These are phyloP conservation scores for Agriopis aurantiaria DNA, from an alignment of 2,888 invertebrate genomes.

Conservation along the genomic window DNA sequence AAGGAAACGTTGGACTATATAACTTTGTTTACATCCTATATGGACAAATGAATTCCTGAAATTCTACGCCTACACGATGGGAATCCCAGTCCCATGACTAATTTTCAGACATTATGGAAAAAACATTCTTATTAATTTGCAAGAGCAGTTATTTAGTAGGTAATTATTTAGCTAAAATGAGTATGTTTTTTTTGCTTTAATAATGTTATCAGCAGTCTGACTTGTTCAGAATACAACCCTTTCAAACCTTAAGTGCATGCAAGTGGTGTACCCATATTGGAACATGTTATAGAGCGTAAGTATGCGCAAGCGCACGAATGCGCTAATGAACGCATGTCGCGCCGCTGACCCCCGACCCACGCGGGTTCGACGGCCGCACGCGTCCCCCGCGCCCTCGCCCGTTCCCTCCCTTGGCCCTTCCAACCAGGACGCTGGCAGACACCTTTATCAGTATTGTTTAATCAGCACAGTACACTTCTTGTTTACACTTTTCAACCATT, in stretches of 20 bases:
- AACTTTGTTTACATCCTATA: conserved; percentile 35
- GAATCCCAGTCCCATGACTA: conserved; percentile 5
- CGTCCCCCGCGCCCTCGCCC: conserved; percentile 52
- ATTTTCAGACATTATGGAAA: not conserved
- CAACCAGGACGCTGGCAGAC: conserved; percentile 65
- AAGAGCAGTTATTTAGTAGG: not conserved
- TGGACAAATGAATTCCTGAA: conserved; percentile 38
- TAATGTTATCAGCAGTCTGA: not conserved
- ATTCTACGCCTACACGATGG: conserved; percentile 4
- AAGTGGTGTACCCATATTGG: conserved; percentile 8
- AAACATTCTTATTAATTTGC: not conserved
- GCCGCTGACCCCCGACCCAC: conserved; percentile 84
- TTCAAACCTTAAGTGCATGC: not conserved
- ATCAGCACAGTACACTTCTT: conserved; percentile 61
- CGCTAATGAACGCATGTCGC: conserved; percentile 81
- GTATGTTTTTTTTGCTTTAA: not conserved
- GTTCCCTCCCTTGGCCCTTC: conserved; percentile 48
- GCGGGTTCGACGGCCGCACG: conserved; percentile 78
- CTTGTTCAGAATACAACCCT: not conserved
- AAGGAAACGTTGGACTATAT: conserved; percentile 65
- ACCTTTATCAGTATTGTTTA: conserved; percentile 66
- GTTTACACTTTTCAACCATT: conserved; percentile 59
- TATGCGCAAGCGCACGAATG: conserved; percentile 68
- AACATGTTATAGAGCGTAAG: conserved; percentile 40
- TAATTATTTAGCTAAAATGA: not conserved